Percentiles rank a stretch among this genome's conserved stretches.
These are phyloP conservation scores for Tokudaia tokunoshimensis DNA, from an alignment of 2,797 vertebrate genomes.

Conservation along the genomic window DNA sequence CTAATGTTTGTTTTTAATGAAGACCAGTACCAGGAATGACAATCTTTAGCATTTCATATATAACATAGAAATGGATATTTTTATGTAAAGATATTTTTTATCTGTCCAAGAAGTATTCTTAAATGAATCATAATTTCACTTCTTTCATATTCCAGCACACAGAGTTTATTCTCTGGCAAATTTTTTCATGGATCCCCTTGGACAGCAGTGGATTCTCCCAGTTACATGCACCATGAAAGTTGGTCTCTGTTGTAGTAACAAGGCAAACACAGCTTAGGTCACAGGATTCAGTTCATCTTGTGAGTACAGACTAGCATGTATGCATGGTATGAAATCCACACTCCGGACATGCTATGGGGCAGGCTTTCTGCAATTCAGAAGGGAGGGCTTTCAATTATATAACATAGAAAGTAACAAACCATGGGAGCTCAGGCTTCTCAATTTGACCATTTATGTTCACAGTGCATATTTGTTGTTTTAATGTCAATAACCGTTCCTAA, in stretches of 20 bases:
- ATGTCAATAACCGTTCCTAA: background rate
- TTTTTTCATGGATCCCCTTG: background rate
- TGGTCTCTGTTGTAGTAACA: background rate
- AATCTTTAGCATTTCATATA: background rate
- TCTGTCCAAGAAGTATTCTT: background rate
- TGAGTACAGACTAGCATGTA: background rate
- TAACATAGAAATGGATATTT: background rate
- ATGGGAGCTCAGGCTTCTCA: background rate
- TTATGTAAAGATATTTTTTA: background rate
- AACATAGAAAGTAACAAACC: background rate
- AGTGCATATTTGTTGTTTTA: background rate
- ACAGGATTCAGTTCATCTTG: background rate
- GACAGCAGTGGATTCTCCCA: accelerated
- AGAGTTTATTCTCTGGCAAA: background rate
- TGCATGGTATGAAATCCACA: no score
- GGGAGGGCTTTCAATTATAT: background rate
- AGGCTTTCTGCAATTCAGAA: background rate
- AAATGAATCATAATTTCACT: background rate
- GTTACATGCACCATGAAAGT: background rate
- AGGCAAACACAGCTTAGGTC: background rate
- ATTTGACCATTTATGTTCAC: background rate
- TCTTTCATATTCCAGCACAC: accelerated
- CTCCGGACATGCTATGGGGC: background rate
- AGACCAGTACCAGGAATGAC: background rate
- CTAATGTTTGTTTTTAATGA: accelerated